phyloP scores from a whole-genome alignment of 2,797 vertebrate species.

The Hydrolagus colliei region DNA sequence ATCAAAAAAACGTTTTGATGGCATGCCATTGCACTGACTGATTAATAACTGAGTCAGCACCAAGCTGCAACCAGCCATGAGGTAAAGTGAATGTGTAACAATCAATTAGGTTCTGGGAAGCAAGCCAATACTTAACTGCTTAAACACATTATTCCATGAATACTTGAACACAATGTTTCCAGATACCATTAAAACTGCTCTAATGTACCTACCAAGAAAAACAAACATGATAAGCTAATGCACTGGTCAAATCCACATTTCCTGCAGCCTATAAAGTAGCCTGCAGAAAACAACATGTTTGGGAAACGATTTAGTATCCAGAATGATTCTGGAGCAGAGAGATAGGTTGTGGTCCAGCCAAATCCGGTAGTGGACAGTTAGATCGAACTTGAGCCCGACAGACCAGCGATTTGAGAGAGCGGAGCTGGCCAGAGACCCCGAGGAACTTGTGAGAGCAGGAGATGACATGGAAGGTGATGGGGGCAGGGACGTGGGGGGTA shows the following conservation, averaged over 20 bases:
- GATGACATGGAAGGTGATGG: too few species aligned
- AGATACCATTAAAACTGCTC: conserved; percentile 13
- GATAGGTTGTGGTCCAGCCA: too few species aligned
- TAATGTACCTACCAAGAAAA: conserved; percentile 2
- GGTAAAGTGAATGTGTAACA: conserved; percentile 30
- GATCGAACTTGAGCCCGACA: too few species aligned
- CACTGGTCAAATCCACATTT: background rate
- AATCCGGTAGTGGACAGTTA: too few species aligned
- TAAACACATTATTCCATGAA: conserved; percentile 10
- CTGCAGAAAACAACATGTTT: background rate
- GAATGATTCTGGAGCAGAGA: too few species aligned
- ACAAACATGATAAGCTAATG: background rate
- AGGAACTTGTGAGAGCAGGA: too few species aligned
- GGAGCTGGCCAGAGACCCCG: too few species aligned
- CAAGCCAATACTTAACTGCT: conserved; percentile 3
- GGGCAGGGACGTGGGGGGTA: too few species aligned
- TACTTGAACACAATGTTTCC: conserved; percentile 20
- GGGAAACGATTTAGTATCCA: too few species aligned
- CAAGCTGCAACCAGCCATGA: background rate
- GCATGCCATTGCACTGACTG: conserved; percentile 1
- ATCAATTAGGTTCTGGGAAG: conserved; percentile 29
- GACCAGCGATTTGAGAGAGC: too few species aligned
- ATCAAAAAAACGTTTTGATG: conserved; percentile 2
- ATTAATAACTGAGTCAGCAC: conserved; percentile 25
- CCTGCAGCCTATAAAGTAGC: background rate